A percentile compares a stretch with the other conserved stretches of the same genome.
Conservation (phyloP, 2,888 invertebrate species). For the Megamerina dolium region DNA sequence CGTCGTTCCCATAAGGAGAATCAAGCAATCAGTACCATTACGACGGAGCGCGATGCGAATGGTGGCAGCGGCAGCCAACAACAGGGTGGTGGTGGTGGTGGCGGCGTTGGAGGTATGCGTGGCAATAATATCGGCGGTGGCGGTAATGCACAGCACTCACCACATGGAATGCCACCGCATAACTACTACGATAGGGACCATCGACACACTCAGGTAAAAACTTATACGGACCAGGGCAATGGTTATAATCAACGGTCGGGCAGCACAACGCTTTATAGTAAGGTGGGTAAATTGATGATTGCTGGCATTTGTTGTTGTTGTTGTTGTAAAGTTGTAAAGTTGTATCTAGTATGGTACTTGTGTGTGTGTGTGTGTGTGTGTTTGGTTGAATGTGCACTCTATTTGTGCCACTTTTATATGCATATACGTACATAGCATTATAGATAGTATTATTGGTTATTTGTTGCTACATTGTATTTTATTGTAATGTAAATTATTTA, state of each 20-base stretch:
- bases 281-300: constrained; percentile 60
- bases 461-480: no score
- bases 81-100: constrained; percentile 46
- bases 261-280: constrained; percentile 73
- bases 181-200: constrained; percentile 51
- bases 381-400: no score
- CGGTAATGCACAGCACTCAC: constrained; percentile 43
- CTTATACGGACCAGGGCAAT: constrained; percentile 91
- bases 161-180: constrained; percentile 50
- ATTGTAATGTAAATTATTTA: no score
- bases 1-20: constrained; percentile 55
- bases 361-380: no score
- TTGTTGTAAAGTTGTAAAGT: constrained; percentile 4
- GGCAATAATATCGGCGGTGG: constrained; percentile 20
- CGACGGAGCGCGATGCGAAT: constrained; percentile 47
- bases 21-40: constrained; percentile 49
- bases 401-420: no score
- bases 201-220: constrained; percentile 87
- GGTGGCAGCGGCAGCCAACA: no score
- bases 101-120: constrained; percentile 37
- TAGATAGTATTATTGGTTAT: no score
- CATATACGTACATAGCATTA: no score
- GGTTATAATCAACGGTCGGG: constrained; percentile 69
- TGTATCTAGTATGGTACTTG: no score
- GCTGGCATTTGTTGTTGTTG: constrained; percentile 16